These are phyloP conservation scores for Burhinus bistriatus DNA, from an alignment of 2,113 vertebrate species.

Conservation along the genomic window DNA sequence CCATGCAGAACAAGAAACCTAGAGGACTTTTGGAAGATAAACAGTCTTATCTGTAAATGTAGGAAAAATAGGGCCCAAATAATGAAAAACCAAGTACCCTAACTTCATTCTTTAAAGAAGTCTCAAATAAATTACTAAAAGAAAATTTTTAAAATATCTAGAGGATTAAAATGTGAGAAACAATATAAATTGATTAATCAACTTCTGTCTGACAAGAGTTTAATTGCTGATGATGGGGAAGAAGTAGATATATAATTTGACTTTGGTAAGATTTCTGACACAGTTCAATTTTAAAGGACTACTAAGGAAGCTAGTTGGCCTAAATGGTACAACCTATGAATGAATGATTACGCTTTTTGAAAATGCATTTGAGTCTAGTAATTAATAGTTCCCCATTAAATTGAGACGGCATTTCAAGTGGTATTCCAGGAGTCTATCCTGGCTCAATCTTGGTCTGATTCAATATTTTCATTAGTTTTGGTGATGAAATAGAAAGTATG, in stretches of 20 bases:
- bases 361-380: neutral
- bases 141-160: too few relatives aligned
- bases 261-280: neutral
- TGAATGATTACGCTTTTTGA: neutral
- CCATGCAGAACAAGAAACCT: neutral
- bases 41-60: neutral
- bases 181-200: too few relatives aligned
- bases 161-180: neutral
- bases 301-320: neutral
- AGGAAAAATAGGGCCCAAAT: neutral
- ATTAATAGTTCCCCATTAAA: neutral
- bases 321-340: neutral
- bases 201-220: neutral
- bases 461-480: neutral
- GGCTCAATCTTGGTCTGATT: neutral
- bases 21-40: neutral
- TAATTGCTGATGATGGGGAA: neutral
- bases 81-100: neutral
- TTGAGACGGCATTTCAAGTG: neutral
- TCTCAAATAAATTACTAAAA: neutral
- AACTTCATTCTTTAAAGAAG: neutral
- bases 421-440: neutral
- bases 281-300: neutral
- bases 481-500: neutral
- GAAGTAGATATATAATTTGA: neutral